Evolutionary conservation across 2,797 vertebrate species (phyloP), one percentile per base, ranked within the genome.

Genomic region (Sebastes ruberrimus): DNA sequence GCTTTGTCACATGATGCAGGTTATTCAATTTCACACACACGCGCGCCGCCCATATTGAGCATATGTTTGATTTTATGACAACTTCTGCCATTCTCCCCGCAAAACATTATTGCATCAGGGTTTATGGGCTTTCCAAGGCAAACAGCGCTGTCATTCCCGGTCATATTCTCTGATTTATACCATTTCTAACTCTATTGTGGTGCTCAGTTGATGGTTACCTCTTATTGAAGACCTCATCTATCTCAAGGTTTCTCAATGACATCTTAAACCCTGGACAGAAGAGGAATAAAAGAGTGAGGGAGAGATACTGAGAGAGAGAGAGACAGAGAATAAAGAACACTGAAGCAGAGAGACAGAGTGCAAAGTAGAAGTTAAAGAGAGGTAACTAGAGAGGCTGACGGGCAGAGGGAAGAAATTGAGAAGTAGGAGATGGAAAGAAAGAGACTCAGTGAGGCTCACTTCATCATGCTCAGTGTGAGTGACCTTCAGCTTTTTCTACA

Each of bases 191-290:
- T 82, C 76, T 28, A 81, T 82, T 87, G 80, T 84, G 64, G 64
- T 38, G 83, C 82, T 1, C 64, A 70, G 88, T 74, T 82, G 88
- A 89, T 78, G 74, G 77, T 53, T 68, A 60, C 81, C 83, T 86
- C 84, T 82, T 53, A 77, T 46, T 74, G 82, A 86, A 84, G 82
- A 89, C 80, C 87, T 88, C 92, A 90, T 94, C 87, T 69, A 77
- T 93, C 91, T 93, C 88, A 93, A 90, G 92, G 90, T 92, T 86
- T 84, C 78, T 79, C 90, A 83, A 85, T 90, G 93, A 91, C 90
- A 85, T 67, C 80, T 91, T 86, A 82, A 92, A 77, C 73, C 78
- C 60, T 7, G 71, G 73, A 52, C 63, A 82, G 75, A 68, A 56
- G 70, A 32, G 60, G 74, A 59, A 71, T 69, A 67, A 84, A 60